These are phyloP conservation scores for Synodontis membranacea DNA, from an alignment of 2,113 vertebrate genomes.

Conservation along the genomic window DNA sequence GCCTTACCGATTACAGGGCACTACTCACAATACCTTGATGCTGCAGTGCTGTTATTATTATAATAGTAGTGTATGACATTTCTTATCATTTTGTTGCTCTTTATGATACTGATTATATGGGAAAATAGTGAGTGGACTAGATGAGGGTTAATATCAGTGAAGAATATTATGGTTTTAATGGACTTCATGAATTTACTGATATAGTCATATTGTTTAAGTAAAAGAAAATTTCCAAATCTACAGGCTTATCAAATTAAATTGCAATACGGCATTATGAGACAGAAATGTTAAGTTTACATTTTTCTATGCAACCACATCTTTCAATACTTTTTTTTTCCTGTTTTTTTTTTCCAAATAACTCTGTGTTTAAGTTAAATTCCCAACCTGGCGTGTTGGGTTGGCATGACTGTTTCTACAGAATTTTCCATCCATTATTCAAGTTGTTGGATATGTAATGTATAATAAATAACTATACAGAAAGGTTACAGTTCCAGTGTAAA, in stretches of 20 bases:
- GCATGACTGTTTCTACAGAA: neutral
- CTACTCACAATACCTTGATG: neutral
- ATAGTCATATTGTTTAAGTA: neutral
- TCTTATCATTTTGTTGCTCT: neutral
- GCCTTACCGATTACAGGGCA: neutral
- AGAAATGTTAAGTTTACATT: neutral
- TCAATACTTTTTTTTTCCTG: neutral
- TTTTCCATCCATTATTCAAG: neutral
- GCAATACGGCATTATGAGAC: neutral
- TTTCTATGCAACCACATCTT: conserved; percentile 9
- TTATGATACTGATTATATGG: neutral
- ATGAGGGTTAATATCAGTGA: neutral
- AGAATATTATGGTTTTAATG: neutral
- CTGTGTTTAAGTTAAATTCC: neutral
- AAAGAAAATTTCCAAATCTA: neutral
- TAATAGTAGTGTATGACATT: neutral
- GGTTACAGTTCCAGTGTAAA: neutral
- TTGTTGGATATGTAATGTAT: neutral
- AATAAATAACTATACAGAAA: neutral
- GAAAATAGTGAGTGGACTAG: neutral
- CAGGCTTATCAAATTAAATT: neutral
- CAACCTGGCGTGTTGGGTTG: neutral
- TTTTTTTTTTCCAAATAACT: neutral
- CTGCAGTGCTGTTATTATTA: neutral
- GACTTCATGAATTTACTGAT: neutral